phyloP scores from a whole-genome alignment of 2,888 invertebrate genomes.

The Furcula furcula region DNA sequence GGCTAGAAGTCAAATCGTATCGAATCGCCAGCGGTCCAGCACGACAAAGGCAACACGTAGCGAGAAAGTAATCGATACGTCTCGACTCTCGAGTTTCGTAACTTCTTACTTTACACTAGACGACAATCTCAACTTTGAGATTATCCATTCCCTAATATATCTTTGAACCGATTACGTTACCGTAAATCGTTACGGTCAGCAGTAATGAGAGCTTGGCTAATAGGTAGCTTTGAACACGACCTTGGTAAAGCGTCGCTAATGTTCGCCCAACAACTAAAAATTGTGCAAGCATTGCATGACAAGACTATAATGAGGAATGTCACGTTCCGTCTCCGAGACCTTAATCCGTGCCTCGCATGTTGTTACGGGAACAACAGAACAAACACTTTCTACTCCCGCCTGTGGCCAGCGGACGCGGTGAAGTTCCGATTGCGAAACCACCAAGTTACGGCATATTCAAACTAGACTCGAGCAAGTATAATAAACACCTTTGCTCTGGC shows the following conservation, averaged over 20 bases:
- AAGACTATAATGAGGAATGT: constrained; percentile 26
- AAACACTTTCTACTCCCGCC: constrained; percentile 48
- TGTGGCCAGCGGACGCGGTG: constrained; percentile 28
- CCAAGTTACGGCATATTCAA: constrained; percentile 33
- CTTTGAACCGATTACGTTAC: no score
- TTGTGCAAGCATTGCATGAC: constrained; percentile 42
- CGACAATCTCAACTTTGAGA: no score
- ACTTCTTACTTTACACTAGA: constrained; percentile 23
- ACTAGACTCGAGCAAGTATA: constrained; percentile 24
- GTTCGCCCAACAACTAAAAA: constrained; percentile 27
- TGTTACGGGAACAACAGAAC: constrained; percentile 22
- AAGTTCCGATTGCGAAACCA: constrained; percentile 36
- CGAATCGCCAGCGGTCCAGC: constrained; percentile 11
- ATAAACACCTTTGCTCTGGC: constrained; percentile 20
- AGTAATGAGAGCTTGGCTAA: constrained; percentile 20
- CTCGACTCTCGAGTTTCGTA: constrained; percentile 33
- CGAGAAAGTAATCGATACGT: constrained; percentile 42
- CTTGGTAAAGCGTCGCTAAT: constrained; percentile 36
- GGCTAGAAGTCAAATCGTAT: constrained; percentile 9
- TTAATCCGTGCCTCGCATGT: constrained; percentile 45
- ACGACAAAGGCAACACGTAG: constrained; percentile 23
- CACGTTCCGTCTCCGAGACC: constrained; percentile 37
- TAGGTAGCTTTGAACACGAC: constrained; percentile 29
- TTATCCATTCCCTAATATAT: no score
- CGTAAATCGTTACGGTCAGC: no score